phyloP scores from a whole-genome alignment of 1,140 invertebrate species.

The Heliconius eleuchia region DNA sequence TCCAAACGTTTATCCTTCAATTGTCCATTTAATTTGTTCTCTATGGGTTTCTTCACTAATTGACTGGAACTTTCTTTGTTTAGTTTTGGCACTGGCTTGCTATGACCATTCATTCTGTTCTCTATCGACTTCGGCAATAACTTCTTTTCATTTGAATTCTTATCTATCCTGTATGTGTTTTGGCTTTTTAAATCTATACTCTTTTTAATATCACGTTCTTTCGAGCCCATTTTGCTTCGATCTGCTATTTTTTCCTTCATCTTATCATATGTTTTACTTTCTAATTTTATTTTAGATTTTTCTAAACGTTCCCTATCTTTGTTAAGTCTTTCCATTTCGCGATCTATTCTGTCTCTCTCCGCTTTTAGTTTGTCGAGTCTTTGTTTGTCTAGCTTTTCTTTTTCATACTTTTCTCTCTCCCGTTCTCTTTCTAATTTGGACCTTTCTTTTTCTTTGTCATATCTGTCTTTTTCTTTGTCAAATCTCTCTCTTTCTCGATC shows the following conservation, averaged over 20 bases:
- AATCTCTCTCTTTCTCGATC: slow-evolving; percentile 62
- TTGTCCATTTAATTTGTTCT: slow-evolving; percentile 51
- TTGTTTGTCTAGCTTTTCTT: slow-evolving; percentile 59
- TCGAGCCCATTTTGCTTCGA: slow-evolving; percentile 55
- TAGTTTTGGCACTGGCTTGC: slow-evolving; percentile 62
- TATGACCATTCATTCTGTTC: slow-evolving; percentile 59
- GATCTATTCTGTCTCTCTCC: slow-evolving; percentile 69
- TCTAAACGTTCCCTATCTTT: slow-evolving; percentile 69
- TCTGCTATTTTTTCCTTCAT: slow-evolving; percentile 51
- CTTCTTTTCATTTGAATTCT: slow-evolving; percentile 66
- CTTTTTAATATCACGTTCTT: slow-evolving; percentile 59
- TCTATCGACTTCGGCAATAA: slow-evolving; percentile 32
- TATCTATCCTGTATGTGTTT: slow-evolving; percentile 77
- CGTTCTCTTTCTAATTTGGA: slow-evolving; percentile 54
- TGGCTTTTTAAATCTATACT: slow-evolving; percentile 74
- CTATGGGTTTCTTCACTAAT: slow-evolving; percentile 50
- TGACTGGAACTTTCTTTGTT: slow-evolving; percentile 49
- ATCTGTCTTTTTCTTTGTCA: slow-evolving; percentile 62
- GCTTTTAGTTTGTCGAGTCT: slow-evolving; percentile 68
- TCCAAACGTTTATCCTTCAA: slow-evolving; percentile 56
- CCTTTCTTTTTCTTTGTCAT: slow-evolving; percentile 70
- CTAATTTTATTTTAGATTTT: slow-evolving; percentile 65
- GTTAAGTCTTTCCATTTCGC: slow-evolving; percentile 66
- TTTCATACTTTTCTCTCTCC: slow-evolving; percentile 59
- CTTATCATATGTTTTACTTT: slow-evolving; percentile 57